phyloP scores from a whole-genome alignment of 2,797 vertebrate species.

The Sarcophilus harrisii region DNA sequence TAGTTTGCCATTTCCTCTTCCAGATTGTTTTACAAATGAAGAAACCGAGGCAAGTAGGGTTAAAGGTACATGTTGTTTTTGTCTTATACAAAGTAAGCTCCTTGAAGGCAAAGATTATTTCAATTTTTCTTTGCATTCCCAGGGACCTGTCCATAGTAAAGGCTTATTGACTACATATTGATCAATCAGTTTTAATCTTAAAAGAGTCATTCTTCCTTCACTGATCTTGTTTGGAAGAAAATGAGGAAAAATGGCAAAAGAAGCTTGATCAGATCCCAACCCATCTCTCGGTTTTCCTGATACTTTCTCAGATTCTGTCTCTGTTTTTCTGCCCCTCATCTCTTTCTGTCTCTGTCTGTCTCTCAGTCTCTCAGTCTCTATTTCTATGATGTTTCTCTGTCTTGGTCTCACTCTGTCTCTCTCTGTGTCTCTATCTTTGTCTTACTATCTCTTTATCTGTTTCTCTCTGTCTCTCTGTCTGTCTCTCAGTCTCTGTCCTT shows the following conservation, averaged over 20 bases:
- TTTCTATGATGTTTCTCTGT: neutral
- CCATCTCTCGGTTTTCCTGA: neutral
- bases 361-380: too few relatives aligned
- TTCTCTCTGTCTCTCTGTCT: neutral
- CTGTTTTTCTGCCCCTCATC: neutral
- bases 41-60: neutral
- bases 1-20: neutral
- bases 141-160: neutral
- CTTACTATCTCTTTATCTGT: too few relatives aligned
- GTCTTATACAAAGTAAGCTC: neutral
- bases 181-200: neutral
- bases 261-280: neutral
- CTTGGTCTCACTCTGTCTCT: neutral
- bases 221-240: conserved; percentile 26
- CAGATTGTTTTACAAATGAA: neutral
- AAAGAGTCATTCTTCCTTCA: neutral
- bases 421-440: neutral
- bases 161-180: neutral
- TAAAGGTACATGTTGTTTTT: neutral
- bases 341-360: too few relatives aligned
- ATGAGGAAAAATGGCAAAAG: neutral
- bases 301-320: neutral
- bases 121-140: neutral
- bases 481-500: neutral
- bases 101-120: neutral